phyloP scores from a whole-genome alignment of 2,797 vertebrate species.

The Meda fulgida region DNA sequence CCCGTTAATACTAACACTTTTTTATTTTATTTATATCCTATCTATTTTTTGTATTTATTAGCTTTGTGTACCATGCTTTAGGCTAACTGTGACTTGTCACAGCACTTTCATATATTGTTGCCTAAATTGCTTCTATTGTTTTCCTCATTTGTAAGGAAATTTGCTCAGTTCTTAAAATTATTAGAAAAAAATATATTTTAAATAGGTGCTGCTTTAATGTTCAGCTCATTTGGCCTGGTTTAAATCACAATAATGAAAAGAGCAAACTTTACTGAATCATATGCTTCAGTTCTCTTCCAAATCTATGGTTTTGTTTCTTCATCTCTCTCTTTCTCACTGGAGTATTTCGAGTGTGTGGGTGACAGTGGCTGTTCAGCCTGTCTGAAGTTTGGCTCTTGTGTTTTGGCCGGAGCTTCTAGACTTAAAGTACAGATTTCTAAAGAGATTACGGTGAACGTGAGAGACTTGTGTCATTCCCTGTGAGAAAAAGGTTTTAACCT shows the following conservation, averaged over 20 bases:
- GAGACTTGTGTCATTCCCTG: constrained; percentile 15
- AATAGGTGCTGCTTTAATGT: not conserved
- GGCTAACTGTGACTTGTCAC: not conserved
- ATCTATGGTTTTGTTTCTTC: constrained; percentile 13
- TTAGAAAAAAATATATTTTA: not conserved
- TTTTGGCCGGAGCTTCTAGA: constrained; percentile 50
- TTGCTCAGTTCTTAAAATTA: not conserved
- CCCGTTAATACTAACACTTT: not conserved
- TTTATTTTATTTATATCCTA: not conserved
- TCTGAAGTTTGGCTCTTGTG: constrained; percentile 59
- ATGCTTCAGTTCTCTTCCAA: not conserved
- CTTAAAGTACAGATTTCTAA: constrained; percentile 51
- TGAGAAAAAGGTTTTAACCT: not conserved
- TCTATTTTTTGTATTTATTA: not conserved
- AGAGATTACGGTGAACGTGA: constrained; percentile 8
- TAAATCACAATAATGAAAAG: constrained; percentile 36
- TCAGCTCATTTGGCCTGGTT: not conserved
- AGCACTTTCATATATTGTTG: not conserved
- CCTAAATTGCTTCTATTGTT: not conserved
- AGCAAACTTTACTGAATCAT: constrained; percentile 42
- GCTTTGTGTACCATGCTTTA: not conserved
- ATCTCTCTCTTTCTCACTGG: constrained; percentile 45
- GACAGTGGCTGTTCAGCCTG: constrained; percentile 39
- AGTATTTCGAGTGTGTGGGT: constrained; percentile 15
- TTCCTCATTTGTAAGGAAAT: not conserved